phyloP scores from a whole-genome alignment of 2,113 vertebrate genomes.

The Dicerorhinus sumatrensis region DNA sequence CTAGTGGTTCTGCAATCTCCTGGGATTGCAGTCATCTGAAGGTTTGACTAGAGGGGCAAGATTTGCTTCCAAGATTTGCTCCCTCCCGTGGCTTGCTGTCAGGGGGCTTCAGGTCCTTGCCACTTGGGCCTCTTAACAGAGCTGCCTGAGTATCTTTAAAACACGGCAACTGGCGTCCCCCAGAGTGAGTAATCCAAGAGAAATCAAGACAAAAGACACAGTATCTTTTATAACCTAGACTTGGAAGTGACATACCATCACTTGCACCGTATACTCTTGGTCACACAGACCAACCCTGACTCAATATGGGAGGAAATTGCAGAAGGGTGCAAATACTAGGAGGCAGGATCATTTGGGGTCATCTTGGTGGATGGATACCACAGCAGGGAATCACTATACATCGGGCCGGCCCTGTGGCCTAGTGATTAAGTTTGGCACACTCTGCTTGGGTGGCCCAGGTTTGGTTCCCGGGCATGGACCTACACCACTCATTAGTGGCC shows the following conservation, averaged over 20 bases:
- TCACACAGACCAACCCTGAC: background rate
- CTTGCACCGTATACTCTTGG: background rate
- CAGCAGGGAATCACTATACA: background rate
- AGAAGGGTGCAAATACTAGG: background rate
- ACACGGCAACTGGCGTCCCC: background rate
- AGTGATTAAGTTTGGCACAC: too few relatives aligned
- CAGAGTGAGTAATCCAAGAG: background rate
- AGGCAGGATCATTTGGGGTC: background rate
- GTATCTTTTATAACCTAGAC: background rate
- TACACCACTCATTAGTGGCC: too few relatives aligned
- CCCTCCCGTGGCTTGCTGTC: background rate
- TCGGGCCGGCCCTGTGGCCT: too few relatives aligned
- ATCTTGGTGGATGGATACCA: background rate
- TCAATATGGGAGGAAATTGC: background rate
- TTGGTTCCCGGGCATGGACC: too few relatives aligned
- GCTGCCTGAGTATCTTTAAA: background rate
- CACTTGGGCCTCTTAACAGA: background rate
- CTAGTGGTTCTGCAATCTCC: background rate
- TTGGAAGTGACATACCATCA: background rate
- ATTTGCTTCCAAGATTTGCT: background rate
- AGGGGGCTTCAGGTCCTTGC: background rate
- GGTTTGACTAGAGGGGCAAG: background rate
- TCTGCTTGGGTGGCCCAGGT: too few relatives aligned
- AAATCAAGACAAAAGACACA: background rate
- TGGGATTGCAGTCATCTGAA: background rate